Evolutionary conservation across 2,113 vertebrate species (phyloP).

Genomic region (Eupsittula cactorum): DNA sequence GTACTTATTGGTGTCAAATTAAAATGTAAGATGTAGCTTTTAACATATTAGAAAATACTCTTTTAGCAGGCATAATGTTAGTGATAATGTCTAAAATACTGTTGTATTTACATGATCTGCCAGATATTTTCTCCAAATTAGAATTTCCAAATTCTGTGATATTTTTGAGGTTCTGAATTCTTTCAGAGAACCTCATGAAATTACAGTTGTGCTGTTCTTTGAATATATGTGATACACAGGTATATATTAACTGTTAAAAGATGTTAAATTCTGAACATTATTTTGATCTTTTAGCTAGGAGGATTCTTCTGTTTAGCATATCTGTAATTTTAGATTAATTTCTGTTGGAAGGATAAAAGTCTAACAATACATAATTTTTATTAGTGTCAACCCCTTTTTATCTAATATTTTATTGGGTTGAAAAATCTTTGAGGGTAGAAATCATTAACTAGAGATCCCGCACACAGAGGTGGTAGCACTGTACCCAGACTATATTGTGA

Average conservation of each 20-base stretch:
- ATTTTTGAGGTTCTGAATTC: neutral
- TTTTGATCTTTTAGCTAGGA: neutral
- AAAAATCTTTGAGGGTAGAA: neutral
- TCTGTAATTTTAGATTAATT: neutral
- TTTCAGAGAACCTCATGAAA: neutral
- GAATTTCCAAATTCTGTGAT: neutral
- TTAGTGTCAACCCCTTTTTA: neutral
- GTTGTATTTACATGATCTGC: neutral
- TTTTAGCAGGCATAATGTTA: neutral
- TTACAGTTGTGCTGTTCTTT: neutral
- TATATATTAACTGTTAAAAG: neutral
- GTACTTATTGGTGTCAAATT: neutral
- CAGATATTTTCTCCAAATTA: neutral
- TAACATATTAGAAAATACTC: neutral
- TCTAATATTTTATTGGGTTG: neutral
- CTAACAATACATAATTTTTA: neutral
- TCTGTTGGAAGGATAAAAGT: neutral
- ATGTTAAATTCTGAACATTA: neutral
- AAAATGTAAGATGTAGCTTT: neutral
- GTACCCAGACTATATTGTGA: neutral
- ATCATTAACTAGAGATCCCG: neutral
- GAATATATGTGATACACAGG: neutral
- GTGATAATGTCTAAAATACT: neutral
- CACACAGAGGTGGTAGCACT: neutral
- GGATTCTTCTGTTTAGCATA: neutral